Evolutionary conservation across 2,113 vertebrate genomes (phyloP).

Genomic region (Echinops telfairi): DNA sequence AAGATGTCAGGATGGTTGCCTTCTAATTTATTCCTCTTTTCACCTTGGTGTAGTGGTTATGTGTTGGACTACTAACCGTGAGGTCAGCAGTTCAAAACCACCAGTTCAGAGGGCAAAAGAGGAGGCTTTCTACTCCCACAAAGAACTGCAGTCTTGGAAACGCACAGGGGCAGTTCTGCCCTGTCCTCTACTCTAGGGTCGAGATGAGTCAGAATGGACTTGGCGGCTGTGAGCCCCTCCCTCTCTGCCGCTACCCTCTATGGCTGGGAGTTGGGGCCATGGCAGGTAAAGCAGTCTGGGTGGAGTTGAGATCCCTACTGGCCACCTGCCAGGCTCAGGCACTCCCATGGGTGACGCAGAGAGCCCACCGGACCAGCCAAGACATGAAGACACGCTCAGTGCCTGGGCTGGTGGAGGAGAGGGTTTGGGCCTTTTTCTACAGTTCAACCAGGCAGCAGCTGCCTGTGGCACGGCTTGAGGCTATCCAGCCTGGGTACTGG

Average conservation of each 20-base stretch:
- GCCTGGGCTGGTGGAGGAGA: neutral
- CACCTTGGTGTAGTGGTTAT: too few species aligned
- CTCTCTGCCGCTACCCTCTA: neutral
- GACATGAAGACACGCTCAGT: neutral
- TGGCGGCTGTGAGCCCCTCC: too few species aligned
- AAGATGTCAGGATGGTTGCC: neutral
- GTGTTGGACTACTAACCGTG: too few species aligned
- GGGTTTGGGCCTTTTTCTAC: neutral
- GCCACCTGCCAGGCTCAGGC: neutral
- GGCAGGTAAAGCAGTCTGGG: neutral
- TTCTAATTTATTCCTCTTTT: neutral
- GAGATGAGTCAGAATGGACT: too few species aligned
- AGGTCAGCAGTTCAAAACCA: too few species aligned
- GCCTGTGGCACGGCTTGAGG: neutral
- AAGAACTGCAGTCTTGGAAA: too few species aligned
- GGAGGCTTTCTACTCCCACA: too few species aligned
- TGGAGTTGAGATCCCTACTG: neutral
- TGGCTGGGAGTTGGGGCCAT: neutral
- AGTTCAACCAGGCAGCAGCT: neutral
- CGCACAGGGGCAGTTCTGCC: too few species aligned
- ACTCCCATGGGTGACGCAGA: neutral
- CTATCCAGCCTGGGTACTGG: rapidly evolving
- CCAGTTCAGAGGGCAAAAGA: too few species aligned
- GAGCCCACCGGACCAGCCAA: neutral
- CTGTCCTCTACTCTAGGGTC: too few species aligned